phyloP scores from a whole-genome alignment of 1,140 invertebrate species.

The Dendroctonus valens region DNA sequence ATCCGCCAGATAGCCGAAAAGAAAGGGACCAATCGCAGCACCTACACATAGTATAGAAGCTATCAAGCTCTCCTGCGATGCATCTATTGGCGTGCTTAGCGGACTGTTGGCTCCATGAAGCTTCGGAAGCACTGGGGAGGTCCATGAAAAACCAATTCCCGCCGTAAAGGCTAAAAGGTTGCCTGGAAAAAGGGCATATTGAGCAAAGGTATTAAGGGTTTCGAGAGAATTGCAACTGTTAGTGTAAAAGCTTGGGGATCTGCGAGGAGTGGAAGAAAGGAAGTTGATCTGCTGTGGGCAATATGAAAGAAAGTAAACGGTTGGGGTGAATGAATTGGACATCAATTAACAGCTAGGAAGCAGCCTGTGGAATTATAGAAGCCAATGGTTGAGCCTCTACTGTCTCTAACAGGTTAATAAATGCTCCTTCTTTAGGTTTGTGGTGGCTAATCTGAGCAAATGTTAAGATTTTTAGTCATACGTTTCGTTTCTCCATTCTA shows the following conservation, averaged over 20 bases:
- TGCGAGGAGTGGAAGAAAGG: neutral
- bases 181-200: constrained; percentile 52
- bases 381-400: too few species aligned
- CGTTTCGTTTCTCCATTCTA: too few species aligned
- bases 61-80: constrained; percentile 71
- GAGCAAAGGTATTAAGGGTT: neutral
- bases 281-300: neutral
- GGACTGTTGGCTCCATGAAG: constrained; percentile 47
- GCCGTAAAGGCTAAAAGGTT: constrained; percentile 63
- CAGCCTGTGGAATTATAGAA: too few species aligned
- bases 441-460: too few species aligned
- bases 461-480: too few species aligned
- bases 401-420: too few species aligned
- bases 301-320: too few species aligned
- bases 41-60: constrained; percentile 76
- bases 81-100: constrained; percentile 46
- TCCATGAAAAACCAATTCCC: constrained; percentile 70
- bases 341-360: too few species aligned
- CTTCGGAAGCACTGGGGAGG: constrained; percentile 65
- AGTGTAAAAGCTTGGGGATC: neutral
- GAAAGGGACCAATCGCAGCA: constrained; percentile 55
- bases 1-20: constrained; percentile 49
- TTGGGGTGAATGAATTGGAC: too few species aligned
- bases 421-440: too few species aligned
- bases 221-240: neutral